Conservation (phyloP, 2,888 invertebrate genomes). For the Octodonta nipae region DNA sequence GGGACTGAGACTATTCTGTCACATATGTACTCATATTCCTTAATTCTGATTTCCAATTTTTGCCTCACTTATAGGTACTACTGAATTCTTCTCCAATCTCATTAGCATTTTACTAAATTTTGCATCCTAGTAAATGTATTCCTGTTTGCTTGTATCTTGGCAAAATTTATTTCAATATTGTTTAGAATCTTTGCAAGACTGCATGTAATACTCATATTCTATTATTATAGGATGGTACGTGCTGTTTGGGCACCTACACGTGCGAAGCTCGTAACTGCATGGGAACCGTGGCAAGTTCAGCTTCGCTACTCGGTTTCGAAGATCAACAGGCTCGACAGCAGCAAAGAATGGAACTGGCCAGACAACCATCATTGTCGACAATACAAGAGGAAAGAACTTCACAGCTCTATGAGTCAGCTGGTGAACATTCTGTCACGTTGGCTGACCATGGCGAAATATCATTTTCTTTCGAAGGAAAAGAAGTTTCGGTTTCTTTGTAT, state of each 20-base stretch:
- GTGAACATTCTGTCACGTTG: constrained; percentile 49
- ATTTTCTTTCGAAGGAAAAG: constrained; percentile 82
- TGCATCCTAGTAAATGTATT: too few relatives aligned
- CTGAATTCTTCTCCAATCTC: too few relatives aligned
- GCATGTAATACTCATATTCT: too few relatives aligned
- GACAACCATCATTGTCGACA: constrained; percentile 75
- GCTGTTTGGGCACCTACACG: constrained; percentile 79
- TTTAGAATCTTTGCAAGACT: too few relatives aligned
- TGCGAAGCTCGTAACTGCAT: constrained; percentile 85
- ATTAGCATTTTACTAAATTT: too few relatives aligned
- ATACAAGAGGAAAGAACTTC: constrained; percentile 84
- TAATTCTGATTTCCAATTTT: too few relatives aligned
- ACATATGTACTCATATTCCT: too few relatives aligned
- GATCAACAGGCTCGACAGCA: constrained; percentile 48
- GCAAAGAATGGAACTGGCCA: constrained; percentile 43
- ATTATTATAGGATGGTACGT: constrained; percentile 77
- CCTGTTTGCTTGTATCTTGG: too few relatives aligned
- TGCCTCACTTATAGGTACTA: too few relatives aligned
- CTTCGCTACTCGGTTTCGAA: constrained; percentile 75
- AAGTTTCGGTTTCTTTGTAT: constrained; percentile 79
- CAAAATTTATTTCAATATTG: too few relatives aligned
- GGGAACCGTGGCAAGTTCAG: constrained; percentile 79
- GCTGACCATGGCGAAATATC: constrained; percentile 78
- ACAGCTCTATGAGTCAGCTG: constrained; percentile 72
- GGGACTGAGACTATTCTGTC: too few relatives aligned